Evolutionary conservation across 1,140 invertebrate species (phyloP).

Genomic region (Lamellibrachia luymesi): DNA sequence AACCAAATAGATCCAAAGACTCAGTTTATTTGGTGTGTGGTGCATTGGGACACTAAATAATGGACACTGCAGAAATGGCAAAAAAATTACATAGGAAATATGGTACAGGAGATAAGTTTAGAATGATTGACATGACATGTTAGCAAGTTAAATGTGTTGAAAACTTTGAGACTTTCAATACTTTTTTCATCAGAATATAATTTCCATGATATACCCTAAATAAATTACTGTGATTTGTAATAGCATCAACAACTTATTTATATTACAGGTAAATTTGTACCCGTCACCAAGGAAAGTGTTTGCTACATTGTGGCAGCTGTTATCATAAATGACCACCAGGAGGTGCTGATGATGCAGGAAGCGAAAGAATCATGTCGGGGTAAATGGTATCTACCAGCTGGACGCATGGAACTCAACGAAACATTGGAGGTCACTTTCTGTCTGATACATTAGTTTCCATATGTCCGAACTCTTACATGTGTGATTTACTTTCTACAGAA

Average conservation of each 20-base stretch:
- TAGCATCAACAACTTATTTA: no score
- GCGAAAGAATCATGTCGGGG: slow-evolving; percentile 86
- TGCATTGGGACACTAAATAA: no score
- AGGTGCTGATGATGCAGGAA: slow-evolving; percentile 96
- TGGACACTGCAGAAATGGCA: no score
- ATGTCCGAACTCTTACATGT: neutral
- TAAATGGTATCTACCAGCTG: slow-evolving; percentile 94
- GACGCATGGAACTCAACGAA: slow-evolving; percentile 87
- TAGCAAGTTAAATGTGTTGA: no score
- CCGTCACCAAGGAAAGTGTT: slow-evolving; percentile 70
- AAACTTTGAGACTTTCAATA: neutral
- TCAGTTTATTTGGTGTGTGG: no score
- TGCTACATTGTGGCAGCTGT: slow-evolving; percentile 90
- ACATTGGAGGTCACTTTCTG: slow-evolving; percentile 65
- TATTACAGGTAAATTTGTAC: slow-evolving; percentile 38
- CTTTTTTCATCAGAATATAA: neutral
- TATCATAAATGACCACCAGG: slow-evolving; percentile 79
- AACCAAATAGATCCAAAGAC: no score
- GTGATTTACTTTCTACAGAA: no score
- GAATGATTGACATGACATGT: no score
- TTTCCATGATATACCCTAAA: no score
- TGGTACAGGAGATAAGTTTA: no score
- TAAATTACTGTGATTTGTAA: no score
- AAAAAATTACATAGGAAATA: no score
- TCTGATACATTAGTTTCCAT: neutral